Conservation (phyloP, 2,888 invertebrate genomes). For the Eupithecia insigniata region DNA sequence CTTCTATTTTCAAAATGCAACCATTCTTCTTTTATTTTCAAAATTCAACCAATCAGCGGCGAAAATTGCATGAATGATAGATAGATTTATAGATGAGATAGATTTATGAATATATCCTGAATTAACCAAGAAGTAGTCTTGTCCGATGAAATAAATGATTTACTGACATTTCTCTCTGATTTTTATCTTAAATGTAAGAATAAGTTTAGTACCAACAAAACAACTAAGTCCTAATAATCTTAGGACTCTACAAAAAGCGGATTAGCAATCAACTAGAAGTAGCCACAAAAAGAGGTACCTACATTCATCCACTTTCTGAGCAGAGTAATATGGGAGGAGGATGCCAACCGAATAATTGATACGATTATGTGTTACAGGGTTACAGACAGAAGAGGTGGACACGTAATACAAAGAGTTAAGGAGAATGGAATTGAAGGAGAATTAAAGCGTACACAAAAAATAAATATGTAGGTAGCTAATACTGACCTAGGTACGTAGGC, state of each 20-base stretch:
- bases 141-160: background rate
- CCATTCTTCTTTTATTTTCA: too few species aligned
- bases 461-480: background rate
- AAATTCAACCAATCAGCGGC: too few species aligned
- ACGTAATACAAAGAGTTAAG: conserved; percentile 38
- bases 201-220: background rate
- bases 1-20: too few species aligned
- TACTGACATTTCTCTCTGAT: background rate
- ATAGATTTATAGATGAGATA: too few species aligned
- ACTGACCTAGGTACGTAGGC: background rate
- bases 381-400: conserved; percentile 56
- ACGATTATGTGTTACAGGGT: conserved; percentile 75
- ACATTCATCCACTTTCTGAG: conserved; percentile 62
- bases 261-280: conserved; percentile 35
- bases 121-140: background rate
- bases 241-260: conserved; percentile 14
- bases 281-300: conserved; percentile 57
- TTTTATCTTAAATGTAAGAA: background rate
- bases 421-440: background rate
- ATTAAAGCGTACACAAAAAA: background rate
- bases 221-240: background rate
- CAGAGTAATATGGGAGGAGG: conserved; percentile 78
- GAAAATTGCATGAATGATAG: too few species aligned
- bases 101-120: too few species aligned
- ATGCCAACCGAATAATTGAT: conserved; percentile 82